Conservation (phyloP, 2,113 vertebrate genomes). For the Rhipidura dahli region DNA sequence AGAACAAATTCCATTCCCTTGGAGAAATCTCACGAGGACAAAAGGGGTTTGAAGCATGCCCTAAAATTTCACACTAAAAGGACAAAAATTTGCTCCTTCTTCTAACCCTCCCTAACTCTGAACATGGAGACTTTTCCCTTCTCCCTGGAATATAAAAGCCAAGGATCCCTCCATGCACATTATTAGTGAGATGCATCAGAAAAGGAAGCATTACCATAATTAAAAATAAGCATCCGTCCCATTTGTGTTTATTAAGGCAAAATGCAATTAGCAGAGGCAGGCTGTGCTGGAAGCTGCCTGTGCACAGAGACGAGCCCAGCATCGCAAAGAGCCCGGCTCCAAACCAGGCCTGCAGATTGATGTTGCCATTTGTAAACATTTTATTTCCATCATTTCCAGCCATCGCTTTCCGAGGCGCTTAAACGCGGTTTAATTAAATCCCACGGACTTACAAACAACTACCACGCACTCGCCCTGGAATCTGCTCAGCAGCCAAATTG, state of each 20-base stretch:
- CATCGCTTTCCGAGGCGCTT: slow-evolving; percentile 3
- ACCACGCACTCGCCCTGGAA: not conserved
- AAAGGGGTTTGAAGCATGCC: accelerated
- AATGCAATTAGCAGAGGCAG: slow-evolving; percentile 48
- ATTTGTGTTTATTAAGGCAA: slow-evolving; percentile 51
- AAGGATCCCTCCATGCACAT: not conserved
- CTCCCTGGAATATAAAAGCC: not conserved
- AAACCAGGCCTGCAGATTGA: not conserved
- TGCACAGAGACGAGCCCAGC: not conserved
- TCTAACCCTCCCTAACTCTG: not conserved
- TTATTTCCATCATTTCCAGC: slow-evolving; percentile 41
- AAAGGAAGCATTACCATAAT: slow-evolving; percentile 21
- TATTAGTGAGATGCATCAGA: not conserved
- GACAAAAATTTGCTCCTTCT: not conserved
- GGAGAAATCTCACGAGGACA: not conserved
- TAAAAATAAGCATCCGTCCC: slow-evolving; percentile 20
- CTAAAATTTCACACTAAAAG: not conserved
- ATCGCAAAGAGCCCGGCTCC: not conserved
- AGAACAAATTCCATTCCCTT: not conserved
- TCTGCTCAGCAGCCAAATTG: not conserved
- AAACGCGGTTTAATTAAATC: slow-evolving; percentile 53
- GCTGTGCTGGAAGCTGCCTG: slow-evolving; percentile 4
- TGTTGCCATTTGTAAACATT: slow-evolving; percentile 34
- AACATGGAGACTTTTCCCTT: not conserved
- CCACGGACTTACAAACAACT: slow-evolving; percentile 1